These are phyloP conservation scores for Cygnus olor DNA, from an alignment of 2,797 vertebrate species.

Conservation along the genomic window DNA sequence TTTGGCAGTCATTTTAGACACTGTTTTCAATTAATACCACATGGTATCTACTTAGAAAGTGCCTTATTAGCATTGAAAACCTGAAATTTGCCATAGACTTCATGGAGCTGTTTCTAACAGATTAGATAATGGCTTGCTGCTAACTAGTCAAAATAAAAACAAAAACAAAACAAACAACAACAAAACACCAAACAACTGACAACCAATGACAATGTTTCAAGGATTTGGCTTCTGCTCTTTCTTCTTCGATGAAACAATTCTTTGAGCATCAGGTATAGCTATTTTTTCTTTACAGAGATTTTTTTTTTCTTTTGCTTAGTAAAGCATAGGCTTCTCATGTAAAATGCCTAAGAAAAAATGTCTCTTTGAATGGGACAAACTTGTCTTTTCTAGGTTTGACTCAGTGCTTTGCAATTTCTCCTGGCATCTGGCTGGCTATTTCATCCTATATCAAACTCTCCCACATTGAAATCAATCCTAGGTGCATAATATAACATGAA, in stretches of 20 bases:
- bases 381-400: background rate
- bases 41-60: too few relatives aligned
- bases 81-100: constrained; percentile 12
- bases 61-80: background rate
- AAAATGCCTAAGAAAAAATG: background rate
- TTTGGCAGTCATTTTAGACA: background rate
- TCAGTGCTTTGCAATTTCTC: background rate
- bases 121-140: background rate
- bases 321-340: background rate
- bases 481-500: background rate
- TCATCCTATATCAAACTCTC: background rate
- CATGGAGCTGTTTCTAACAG: background rate
- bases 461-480: background rate
- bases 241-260: background rate
- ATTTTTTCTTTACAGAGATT: background rate
- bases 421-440: background rate
- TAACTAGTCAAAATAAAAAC: background rate
- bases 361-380: background rate
- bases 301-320: background rate
- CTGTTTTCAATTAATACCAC: background rate
- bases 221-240: background rate
- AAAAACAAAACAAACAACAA: background rate
- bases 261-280: background rate
- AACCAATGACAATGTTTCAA: background rate
- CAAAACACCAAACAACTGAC: too few relatives aligned